These are phyloP conservation scores for Redunca redunca DNA, from an alignment of 2,113 vertebrate genomes.

Conservation along the genomic window DNA sequence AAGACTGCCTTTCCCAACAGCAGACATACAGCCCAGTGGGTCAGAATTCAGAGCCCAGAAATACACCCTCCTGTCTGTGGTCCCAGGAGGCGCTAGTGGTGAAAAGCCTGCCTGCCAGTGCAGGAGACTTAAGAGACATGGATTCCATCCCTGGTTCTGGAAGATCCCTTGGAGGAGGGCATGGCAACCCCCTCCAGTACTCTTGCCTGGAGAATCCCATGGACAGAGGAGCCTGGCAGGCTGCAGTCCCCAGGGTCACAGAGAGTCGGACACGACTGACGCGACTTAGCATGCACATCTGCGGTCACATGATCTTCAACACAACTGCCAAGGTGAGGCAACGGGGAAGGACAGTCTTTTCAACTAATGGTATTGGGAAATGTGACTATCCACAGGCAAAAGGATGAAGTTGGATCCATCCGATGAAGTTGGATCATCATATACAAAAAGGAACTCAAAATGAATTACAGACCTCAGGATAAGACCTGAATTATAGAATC, in stretches of 20 bases:
- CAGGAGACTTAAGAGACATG: background rate
- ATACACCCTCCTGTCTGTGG: background rate
- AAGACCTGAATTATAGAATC: background rate
- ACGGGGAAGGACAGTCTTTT: background rate
- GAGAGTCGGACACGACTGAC: background rate
- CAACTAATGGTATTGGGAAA: background rate
- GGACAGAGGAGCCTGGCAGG: background rate
- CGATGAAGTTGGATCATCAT: background rate
- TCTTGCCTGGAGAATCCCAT: background rate
- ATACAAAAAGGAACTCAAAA: background rate
- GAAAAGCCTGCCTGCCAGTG: rapidly evolving
- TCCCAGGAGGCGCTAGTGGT: rapidly evolving
- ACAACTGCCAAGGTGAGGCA: background rate
- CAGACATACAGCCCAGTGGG: background rate
- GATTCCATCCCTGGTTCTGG: background rate
- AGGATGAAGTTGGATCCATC: background rate
- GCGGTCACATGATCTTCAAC: background rate
- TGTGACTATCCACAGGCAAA: background rate
- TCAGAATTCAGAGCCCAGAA: background rate
- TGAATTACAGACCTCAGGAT: background rate
- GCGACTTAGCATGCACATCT: rapidly evolving
- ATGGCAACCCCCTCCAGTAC: background rate
- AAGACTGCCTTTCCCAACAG: background rate
- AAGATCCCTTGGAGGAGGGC: background rate
- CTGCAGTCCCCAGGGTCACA: background rate